Base-by-base conservation (phyloP, 2,797 vertebrate genomes). In the Falco novaeseelandiae region DNA sequence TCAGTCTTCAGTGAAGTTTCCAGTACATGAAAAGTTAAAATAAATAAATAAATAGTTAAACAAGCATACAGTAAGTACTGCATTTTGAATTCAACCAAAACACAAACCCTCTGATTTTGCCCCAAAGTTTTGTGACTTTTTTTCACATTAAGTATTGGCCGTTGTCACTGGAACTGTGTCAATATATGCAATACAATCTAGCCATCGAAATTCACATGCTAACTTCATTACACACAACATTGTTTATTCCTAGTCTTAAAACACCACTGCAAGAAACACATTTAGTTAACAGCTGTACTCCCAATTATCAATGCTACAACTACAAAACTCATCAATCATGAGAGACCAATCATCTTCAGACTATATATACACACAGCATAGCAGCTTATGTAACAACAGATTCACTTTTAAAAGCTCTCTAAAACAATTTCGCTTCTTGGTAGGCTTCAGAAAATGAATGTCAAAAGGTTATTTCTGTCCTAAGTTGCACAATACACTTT, bases 331-430 rank as follows among this genome's bases (percentile, higher is more conserved):
- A 74, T 44, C 22, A 71, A 30, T 8, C 13, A 18, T 2, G 2
- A 1, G 2, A 66, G 58, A 72, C 12, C 1, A 2, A 81, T 36
- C 23, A 54, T 14, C 30, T 79, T 62, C 67, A 72, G 30, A 23
- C n/a, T 27, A 29, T 2, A 46, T 8, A 36, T 1, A n/a, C n/a
- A 29, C 2, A 52, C 7, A 80, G 27, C 7, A 57, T 0, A 63
- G 18, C 9, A 52, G 15, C 22, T 70, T 72, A 17, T 63, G 79
- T 46, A 89, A 65, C 13, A 42, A 57, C 6, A 67, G 26, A 63
- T 22, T 51, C 12, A 7, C 26, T 67, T 87, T 55, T 26, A 19
- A 78, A 90, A 54, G 32, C 20, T 44, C 20, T 44, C 34, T 66
- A n/a, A 22, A 89, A 44, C 2, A 54, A 48, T 14, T 63, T 52